phyloP scores from a whole-genome alignment of 2,888 invertebrate genomes.

The Micropterix aruncella region DNA sequence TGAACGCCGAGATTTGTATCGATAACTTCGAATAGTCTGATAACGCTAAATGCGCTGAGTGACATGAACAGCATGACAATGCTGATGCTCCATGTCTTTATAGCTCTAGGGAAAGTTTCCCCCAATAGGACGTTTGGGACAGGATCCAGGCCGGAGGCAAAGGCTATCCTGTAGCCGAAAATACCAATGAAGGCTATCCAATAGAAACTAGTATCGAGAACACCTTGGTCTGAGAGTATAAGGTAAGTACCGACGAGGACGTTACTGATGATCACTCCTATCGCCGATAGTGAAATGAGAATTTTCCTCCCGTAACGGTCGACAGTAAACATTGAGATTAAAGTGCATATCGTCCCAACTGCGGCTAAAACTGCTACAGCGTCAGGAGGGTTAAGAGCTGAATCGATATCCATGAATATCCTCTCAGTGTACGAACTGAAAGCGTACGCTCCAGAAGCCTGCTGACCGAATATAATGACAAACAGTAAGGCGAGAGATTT shows the following conservation, averaged over 20 bases:
- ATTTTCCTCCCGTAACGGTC: background rate
- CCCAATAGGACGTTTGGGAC: background rate
- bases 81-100: background rate
- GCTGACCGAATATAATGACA: background rate
- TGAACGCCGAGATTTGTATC: background rate
- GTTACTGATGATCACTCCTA: background rate
- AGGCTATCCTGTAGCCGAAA: background rate
- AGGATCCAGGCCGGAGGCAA: background rate
- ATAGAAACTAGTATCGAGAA: background rate
- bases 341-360: background rate
- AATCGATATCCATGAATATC: background rate
- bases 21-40: background rate
- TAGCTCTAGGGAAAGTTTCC: background rate
- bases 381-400: background rate
- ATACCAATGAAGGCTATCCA: background rate
- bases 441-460: background rate
- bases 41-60: background rate
- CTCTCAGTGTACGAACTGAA: background rate
- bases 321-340: background rate
- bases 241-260: background rate
- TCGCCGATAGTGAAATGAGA: background rate
- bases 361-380: background rate
- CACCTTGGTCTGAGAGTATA: background rate
- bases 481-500: no score
- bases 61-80: background rate